Percentiles rank a stretch among this genome's conserved stretches.
Evolutionary conservation across 2,797 vertebrate genomes (phyloP).

Genomic region (Champsocephalus gunnari): DNA sequence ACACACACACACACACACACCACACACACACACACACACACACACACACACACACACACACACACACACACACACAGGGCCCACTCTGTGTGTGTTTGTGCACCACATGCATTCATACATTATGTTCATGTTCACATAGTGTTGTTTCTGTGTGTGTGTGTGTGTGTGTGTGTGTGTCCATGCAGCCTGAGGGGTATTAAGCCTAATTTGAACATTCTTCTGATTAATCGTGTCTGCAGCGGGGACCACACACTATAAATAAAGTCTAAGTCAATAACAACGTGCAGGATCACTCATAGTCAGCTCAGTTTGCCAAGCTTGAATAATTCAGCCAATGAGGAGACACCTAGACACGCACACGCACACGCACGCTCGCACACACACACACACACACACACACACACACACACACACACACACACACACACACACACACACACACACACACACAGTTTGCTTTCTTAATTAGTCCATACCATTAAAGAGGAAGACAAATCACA

Average conservation of each 20-base stretch:
- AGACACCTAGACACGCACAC: slow-evolving; percentile 29
- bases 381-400: background rate
- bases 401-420: slow-evolving; percentile 29
- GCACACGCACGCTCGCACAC: slow-evolving; percentile 19
- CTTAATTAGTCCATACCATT: slow-evolving; percentile 75
- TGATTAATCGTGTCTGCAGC: slow-evolving; percentile 80
- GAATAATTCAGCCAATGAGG: slow-evolving; percentile 59
- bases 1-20: too few relatives aligned
- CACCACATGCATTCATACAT: slow-evolving; percentile 72
- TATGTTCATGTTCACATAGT: slow-evolving; percentile 65
- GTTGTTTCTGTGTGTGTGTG: slow-evolving; percentile 24
- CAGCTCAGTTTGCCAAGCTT: slow-evolving; percentile 71
- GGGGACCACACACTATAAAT: slow-evolving; percentile 78
- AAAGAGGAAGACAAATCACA: slow-evolving; percentile 82
- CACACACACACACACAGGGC: background rate
- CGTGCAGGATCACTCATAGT: slow-evolving; percentile 74
- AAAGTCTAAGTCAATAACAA: slow-evolving; percentile 79
- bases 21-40: too few relatives aligned
- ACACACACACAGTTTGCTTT: slow-evolving; percentile 74
- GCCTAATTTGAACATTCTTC: slow-evolving; percentile 83
- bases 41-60: too few relatives aligned
- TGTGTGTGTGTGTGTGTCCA: slow-evolving; percentile 32
- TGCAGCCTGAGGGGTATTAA: slow-evolving; percentile 73
- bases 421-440: slow-evolving; percentile 31
- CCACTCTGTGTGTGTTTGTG: slow-evolving; percentile 46